Evolutionary conservation across 2,113 vertebrate genomes (phyloP).

Genomic region (Cyprinodon tularosa): DNA sequence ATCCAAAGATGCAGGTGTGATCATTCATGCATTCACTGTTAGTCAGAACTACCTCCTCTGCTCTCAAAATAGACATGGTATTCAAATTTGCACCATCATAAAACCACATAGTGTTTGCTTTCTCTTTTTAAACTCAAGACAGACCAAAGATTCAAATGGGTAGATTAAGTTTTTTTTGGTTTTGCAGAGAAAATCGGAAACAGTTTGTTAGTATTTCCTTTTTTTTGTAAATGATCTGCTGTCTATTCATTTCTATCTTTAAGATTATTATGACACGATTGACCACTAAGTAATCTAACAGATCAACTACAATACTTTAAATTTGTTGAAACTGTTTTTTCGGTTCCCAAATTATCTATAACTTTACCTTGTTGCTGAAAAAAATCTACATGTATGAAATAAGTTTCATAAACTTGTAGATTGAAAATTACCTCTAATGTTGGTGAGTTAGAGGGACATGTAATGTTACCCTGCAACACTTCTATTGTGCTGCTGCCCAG

Average conservation of each 20-base stretch:
- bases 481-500: neutral
- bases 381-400: too few relatives aligned
- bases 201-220: conserved; percentile 30
- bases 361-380: too few relatives aligned
- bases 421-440: too few relatives aligned
- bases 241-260: neutral
- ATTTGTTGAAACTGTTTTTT: neutral
- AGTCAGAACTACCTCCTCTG: conserved; percentile 40
- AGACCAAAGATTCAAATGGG: conserved; percentile 12
- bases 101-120: conserved; percentile 16
- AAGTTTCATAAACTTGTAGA: too few relatives aligned
- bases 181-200: conserved; percentile 28
- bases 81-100: conserved; percentile 29
- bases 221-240: conserved; percentile 19
- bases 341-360: too few relatives aligned
- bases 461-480: neutral
- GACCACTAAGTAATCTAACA: neutral
- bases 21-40: conserved; percentile 47
- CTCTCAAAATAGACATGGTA: conserved; percentile 44
- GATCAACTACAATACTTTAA: too few relatives aligned
- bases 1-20: conserved; percentile 61
- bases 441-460: neutral
- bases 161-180: conserved; percentile 4
- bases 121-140: conserved; percentile 19
- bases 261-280: conserved; percentile 1